Base-by-base conservation (phyloP, 2,113 vertebrate species). In the Dasyurus viverrinus region DNA sequence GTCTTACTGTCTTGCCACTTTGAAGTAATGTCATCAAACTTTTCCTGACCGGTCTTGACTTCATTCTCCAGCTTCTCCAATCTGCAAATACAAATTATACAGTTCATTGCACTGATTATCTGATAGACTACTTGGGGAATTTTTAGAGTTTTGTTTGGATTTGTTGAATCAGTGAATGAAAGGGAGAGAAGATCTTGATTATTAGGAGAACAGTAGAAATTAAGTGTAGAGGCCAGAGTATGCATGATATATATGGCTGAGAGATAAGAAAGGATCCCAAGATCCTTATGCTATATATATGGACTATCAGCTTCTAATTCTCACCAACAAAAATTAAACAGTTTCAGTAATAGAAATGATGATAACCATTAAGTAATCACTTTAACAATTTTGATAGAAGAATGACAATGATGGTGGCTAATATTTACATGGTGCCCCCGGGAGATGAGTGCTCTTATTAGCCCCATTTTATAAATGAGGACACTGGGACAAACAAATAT, bases 11-110 rank as follows among this genome's bases (percentile, higher is more conserved):
- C 92, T 0, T 91, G 96, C 99, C 99, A 99, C 68, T 98, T 99
- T 26, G 89, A 57, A 0, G 96, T 97, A 97, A 99, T 99, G 89
- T 99, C 98, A 50, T 99, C 98, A 93, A 99, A 99, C 96, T 99
- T 99, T 89, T 98, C 97, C 52, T 98, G 95, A 84, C 99, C 99
- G 19, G 96, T 97, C 95, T 98, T 98, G 2, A 95, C 95, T 93
- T 99, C 98, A 4, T 98, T 98, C 93, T 99, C 98, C 93, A 99
- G 96, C 94, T 95, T 98, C 96, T 99, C 98, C 0, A 97, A 90
- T 97, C 99, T 99, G 97, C 5, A 93, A 94, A 92, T 2, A 95
- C 42, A 97, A 91, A 76, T 22, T 19, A 23, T 42, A 7, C 7
- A 84, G 14, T 84, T 19, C 19, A 84, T 22, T 19, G 8, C 68